Conservation (phyloP, 2,113 vertebrate genomes). For the Sphaerodactylus townsendi region DNA sequence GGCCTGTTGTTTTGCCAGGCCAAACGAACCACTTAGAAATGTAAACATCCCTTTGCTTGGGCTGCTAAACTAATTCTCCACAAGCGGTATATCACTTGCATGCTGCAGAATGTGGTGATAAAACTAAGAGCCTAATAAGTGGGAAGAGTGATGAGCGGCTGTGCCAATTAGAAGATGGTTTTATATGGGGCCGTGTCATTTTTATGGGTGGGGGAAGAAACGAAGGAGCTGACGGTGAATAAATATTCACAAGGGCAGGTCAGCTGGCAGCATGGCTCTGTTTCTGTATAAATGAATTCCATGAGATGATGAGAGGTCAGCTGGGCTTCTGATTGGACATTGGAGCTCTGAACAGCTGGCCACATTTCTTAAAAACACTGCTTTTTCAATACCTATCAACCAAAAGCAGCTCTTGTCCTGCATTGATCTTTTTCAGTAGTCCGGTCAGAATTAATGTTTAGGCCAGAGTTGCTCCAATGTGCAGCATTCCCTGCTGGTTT, state of each 20-base stretch:
- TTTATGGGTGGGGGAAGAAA: background rate
- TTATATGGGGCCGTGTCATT: background rate
- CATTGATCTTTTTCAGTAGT: too few relatives aligned
- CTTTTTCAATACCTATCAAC: too few relatives aligned
- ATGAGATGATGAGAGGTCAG: background rate
- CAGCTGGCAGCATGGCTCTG: background rate
- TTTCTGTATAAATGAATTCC: background rate
- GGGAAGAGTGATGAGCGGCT: background rate
- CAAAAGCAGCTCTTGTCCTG: too few relatives aligned
- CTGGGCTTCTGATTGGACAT: too few relatives aligned
- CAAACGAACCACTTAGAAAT: conserved; percentile 13
- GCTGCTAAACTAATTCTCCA: conserved; percentile 34
- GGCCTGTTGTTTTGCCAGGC: conserved; percentile 23
- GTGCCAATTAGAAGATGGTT: conserved; percentile 5
- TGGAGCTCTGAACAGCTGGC: too few relatives aligned
- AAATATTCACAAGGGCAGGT: conserved; percentile 6
- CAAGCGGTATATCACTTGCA: conserved; percentile 5
- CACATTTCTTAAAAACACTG: too few relatives aligned
- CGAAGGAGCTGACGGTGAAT: background rate
- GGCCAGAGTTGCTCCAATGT: too few relatives aligned
- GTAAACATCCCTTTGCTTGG: conserved; percentile 46
- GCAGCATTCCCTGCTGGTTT: too few relatives aligned
- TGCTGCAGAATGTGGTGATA: background rate
- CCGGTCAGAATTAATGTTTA: too few relatives aligned
- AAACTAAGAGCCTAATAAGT: conserved; percentile 21